phyloP scores from a whole-genome alignment of 2,888 invertebrate genomes.

The Pristionchus mayeri region DNA sequence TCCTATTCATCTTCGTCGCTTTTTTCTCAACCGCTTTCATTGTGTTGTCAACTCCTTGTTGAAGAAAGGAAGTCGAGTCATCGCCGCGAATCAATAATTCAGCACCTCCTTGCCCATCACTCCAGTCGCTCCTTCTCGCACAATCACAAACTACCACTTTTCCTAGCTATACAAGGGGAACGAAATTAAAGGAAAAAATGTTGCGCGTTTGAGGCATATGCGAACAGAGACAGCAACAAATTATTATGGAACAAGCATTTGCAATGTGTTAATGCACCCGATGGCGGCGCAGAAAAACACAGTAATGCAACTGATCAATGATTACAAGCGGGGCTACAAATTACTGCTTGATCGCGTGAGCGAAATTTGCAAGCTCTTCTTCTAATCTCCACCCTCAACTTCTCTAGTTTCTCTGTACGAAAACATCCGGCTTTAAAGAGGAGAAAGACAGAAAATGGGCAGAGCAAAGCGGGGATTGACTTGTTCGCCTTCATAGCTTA shows the following conservation, averaged over 20 bases:
- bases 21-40: background rate
- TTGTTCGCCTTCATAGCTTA: too few species aligned
- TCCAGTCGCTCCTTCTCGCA: background rate
- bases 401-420: background rate
- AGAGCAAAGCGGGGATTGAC: too few species aligned
- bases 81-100: background rate
- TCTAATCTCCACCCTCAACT: constrained; percentile 19
- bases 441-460: background rate
- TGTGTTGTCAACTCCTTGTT: background rate
- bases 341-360: too few species aligned
- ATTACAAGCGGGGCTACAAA: too few species aligned
- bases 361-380: background rate
- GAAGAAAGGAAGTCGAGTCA: constrained; percentile 9
- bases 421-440: background rate
- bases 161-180: background rate
- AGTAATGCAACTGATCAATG: too few species aligned
- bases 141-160: background rate
- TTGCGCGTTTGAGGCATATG: too few species aligned
- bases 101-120: background rate
- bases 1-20: too few species aligned
- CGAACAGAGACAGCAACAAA: too few species aligned
- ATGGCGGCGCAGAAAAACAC: too few species aligned
- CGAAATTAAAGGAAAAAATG: too few species aligned
- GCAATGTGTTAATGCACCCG: too few species aligned
- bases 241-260: too few species aligned